Percentiles rank a stretch among this genome's conserved stretches.
These are phyloP conservation scores for Grallaria varia DNA, from an alignment of 2,113 vertebrate species.

Conservation along the genomic window DNA sequence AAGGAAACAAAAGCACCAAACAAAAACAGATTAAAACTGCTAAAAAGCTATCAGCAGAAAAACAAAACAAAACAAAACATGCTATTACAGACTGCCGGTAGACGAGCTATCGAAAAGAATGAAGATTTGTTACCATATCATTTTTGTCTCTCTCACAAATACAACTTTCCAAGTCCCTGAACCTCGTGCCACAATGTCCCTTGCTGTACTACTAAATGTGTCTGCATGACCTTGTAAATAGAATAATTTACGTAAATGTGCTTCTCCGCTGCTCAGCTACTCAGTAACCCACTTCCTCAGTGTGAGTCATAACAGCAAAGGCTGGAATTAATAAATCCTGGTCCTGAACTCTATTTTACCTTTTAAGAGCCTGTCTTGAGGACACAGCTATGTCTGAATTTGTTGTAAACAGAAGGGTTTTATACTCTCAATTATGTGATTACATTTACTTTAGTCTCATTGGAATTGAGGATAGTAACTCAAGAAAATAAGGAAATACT, in stretches of 20 bases:
- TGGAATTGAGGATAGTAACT: neutral
- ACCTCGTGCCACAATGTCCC: neutral
- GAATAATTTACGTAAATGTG: neutral
- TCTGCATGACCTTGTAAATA: neutral
- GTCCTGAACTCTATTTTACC: neutral
- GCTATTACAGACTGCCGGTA: neutral
- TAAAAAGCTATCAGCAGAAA: neutral
- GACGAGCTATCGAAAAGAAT: neutral
- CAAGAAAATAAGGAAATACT: neutral
- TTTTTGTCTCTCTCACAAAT: neutral
- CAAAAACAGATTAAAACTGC: neutral
- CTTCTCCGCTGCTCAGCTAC: neutral
- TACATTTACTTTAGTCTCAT: neutral
- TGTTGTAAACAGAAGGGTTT: neutral
- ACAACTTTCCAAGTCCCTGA: neutral
- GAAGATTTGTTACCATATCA: neutral
- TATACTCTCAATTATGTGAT: neutral
- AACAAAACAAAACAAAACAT: rapidly evolving
- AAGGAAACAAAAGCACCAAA: neutral
- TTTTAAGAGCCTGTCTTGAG: neutral
- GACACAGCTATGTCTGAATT: neutral
- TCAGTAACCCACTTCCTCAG: neutral
- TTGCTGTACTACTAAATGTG: neutral
- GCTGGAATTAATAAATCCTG: neutral
- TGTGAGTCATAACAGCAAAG: neutral